Base-by-base conservation (phyloP, 1,140 invertebrate genomes). In the Phortica variegata region DNA sequence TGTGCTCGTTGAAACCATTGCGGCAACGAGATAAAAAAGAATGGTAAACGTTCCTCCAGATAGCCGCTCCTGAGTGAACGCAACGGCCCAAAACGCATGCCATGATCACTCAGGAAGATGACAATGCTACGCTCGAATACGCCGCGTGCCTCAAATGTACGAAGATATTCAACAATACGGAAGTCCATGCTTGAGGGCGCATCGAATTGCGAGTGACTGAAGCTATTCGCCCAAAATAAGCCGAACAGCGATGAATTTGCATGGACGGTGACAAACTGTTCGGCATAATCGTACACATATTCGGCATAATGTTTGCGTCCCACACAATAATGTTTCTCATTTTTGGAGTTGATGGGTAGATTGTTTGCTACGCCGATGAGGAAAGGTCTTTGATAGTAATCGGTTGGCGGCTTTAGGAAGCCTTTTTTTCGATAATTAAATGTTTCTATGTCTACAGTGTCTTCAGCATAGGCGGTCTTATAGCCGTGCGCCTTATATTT, bases 31-130 rank as follows among this genome's bases (percentile, higher is more conserved):
- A 95, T 76, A 54, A 87, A 88, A 12, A 93, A 79, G 55, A 94
- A 88, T 0, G 95, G 95, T 20, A 97, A 73, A 21, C 93, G 77
- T 69, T 96, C 93, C 75, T 98, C 95, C 91, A 82, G 74, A 87
- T 62, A 86, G 0, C 94, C 94, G 44, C 86, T 83, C 57, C 50
- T n/a, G 33, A 74, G 43, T 40, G 82, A 74, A 12, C 89, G 72
- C 16, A 93, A 83, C 6, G 77, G 70, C 3, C 93, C 93, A 79
- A 89, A 96, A 18, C 95, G 75, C 66, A 93, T 87, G 0, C 95
- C 95, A 76, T 97, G 95, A 75, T 98, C 95, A 56, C 92, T 94
- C 52, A 95, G 80, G 19, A 96, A 83, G 9, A 97, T 78, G 0
- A 97, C 66, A 49, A 88, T 78, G 0, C 86, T 84, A 43, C 85